Base-by-base conservation (phyloP, 2,113 vertebrate genomes). In the Cheirogaleus medius region DNA sequence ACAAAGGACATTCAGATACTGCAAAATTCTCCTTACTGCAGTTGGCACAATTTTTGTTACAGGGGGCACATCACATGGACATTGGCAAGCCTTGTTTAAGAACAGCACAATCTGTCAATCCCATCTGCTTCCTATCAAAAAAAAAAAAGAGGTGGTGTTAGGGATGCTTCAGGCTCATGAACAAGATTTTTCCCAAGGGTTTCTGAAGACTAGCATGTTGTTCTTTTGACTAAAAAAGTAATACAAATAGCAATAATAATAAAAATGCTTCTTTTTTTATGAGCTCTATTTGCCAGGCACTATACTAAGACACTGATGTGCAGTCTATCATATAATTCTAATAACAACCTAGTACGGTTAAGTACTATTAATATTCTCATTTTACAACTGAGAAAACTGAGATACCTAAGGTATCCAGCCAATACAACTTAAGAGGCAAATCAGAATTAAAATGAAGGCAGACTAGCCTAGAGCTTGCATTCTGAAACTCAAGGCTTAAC, bases 91-190 rank as follows among this genome's bases (percentile, higher is more conserved):
- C 52, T 47, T 68, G 44, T 18, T 68, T 58, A 87, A 64, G 47
- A 88, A 60, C 3, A 86, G 29, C 25, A 92, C 76, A 63, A 73
- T 85, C 90, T 94, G 90, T 96, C 92, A 92, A 52, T 81, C 49
- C 76, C 92, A 94, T 74, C 86, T 88, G 92, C 71, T 95, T 91
- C 74, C 25, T 60, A 71, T 60, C 71, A 87, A 90, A 92, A 93
- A 39, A 47, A 47, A 47, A 47, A 47, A 47, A 44, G 37, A 87
- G 49, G 37, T 47, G 18, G 32, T 44, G 1, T 87, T 64, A 97
- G n/a, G 25, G 23, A 64, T 64, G 42, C 60, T 54, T 76, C 29
- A 39, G 32, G 84, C 64, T 52, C 20, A 44, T 4, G 49, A 23
- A 76, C 29, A 91, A 95, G 54, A 94, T 86, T 87, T 84, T 77